Base-by-base conservation (phyloP, 2,888 invertebrate genomes). In the Caenorhabditis wallacei region DNA sequence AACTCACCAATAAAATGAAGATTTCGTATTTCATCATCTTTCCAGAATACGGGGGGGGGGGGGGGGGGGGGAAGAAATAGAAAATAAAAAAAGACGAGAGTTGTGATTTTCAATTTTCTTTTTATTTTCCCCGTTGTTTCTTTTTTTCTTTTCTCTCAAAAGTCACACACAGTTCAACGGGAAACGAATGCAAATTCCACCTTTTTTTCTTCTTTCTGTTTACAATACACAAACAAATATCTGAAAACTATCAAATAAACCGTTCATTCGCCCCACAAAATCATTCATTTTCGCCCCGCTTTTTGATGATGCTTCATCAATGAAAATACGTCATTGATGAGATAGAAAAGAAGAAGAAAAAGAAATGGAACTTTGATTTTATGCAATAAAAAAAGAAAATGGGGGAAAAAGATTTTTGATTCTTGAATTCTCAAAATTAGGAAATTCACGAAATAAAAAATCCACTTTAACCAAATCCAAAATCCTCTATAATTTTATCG, bases 231-330 rank as follows among this genome's bases (percentile, higher is more conserved):
- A 46, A 51, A 64, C 48, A 64, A 26, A 64, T n/a, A 64, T 26
- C 26, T 13, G 26, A 1, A 64, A 48, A 64, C 51, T 51, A 35
- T 48, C 20, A 26, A 18, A 51, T 51, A 64, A 64, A 64, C 48
- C 64, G 51, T 64, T 64, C 51, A 51, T 64, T 64, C 46, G 24
- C 46, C 30, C 63, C 46, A 43, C 22, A 30, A 30, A 30, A 51
- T 18, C 10, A 13, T 18, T 53, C 8, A 2, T 51, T 35, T n/a
- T 26, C n/a, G 24, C 13, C 46, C 24, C n/a, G 7, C 11, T 48
- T 48, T n/a, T n/a, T 18, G 2, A 5, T 51, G 64, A 64, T 51
- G n/a, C 48, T 48, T 64, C 64, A 61, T 43, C 26, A 26, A 18
- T 51, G 46, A 16, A 20, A 46, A 16, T 1, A 64, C 64, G 64